Evolutionary conservation across 2,888 invertebrate species (phyloP).

Genomic region (Argyresthia goedartella): DNA sequence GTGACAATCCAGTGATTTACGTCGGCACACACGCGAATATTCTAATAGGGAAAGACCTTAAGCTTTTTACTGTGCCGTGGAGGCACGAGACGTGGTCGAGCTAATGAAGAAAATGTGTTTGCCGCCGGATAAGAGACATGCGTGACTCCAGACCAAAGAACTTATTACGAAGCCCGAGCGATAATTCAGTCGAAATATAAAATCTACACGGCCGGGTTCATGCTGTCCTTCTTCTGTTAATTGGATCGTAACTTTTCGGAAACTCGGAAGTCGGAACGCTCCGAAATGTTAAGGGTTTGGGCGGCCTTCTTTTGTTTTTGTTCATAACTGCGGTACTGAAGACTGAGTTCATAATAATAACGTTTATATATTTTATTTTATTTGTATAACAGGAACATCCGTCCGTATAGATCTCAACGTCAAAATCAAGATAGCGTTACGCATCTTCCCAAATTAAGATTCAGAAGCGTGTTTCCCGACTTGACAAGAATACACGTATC

Average conservation of each 20-base stretch:
- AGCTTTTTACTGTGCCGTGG: constrained; percentile 33
- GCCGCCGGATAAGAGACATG: constrained; percentile 32
- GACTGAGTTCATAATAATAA: too few species aligned
- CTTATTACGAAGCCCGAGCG: neutral
- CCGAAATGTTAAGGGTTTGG: too few species aligned
- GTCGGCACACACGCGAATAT: constrained; percentile 61
- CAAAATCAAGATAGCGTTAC: too few species aligned
- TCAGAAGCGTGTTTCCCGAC: too few species aligned
- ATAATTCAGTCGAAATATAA: neutral
- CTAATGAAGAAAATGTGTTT: constrained; percentile 60
- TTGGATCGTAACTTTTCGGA: neutral
- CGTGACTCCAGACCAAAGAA: neutral
- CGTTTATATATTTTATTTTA: too few species aligned
- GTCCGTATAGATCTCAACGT: too few species aligned
- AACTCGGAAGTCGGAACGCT: too few species aligned
- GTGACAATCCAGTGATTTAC: constrained; percentile 71
- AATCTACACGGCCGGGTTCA: neutral
- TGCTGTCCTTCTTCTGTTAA: neutral
- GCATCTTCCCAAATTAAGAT: too few species aligned
- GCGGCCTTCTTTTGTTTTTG: too few species aligned
- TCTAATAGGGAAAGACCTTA: constrained; percentile 43
- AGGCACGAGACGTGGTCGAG: constrained; percentile 55
- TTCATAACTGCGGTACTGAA: too few species aligned
- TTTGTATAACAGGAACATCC: too few species aligned
- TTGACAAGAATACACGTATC: too few species aligned